Evolutionary conservation across 1,140 invertebrate genomes (phyloP), one percentile per base, ranked within the genome.

Genomic region (Pectinophora gossypiella): DNA sequence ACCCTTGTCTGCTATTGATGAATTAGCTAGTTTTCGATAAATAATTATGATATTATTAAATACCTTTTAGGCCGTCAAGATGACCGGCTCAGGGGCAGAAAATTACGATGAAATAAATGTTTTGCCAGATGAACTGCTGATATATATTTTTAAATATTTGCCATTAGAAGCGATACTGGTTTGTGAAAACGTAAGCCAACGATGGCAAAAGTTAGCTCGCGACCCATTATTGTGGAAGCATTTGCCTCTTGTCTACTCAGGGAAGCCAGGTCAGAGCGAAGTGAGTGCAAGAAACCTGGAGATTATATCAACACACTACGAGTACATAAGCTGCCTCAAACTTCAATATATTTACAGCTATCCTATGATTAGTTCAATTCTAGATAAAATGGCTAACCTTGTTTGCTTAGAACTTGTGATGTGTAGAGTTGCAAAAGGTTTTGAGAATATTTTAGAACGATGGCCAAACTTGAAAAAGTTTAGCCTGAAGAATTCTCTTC

Each of bases 341-440:
- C 54, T 87, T 32, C 84, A 87, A 49, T 85, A 85, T 71, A 66
- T 83, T n/a, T 73, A 84, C 59, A 78, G 54, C 60, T 85, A 85
- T 54, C 45, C 67, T 16, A 55, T 61, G 9, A 73, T 83, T 27
- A 71, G 68, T 54, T 68, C 68, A 48, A 60, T 87, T n/a, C 56
- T 75, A 52, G 62, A 77, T 7, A 61, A 73, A 44, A 85, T 82
- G 56, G 47, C 56, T 44, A 82, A 87, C 61, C 57, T 87, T 45
- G 69, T 60, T 46, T 77, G 73, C 20, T 32, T 87, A 20, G 82
- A 85, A 59, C 45, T 87, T 49, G 65, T 85, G 0, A 85, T 87
- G 84, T 87, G 84, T 48, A 56, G 74, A 48, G 55, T 87, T 43
- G 43, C 42, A n/a, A 73, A 76, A 56, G 71, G 78, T 20, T 85